phyloP scores from a whole-genome alignment of 2,888 invertebrate species.

The Crocallis elinguaria region DNA sequence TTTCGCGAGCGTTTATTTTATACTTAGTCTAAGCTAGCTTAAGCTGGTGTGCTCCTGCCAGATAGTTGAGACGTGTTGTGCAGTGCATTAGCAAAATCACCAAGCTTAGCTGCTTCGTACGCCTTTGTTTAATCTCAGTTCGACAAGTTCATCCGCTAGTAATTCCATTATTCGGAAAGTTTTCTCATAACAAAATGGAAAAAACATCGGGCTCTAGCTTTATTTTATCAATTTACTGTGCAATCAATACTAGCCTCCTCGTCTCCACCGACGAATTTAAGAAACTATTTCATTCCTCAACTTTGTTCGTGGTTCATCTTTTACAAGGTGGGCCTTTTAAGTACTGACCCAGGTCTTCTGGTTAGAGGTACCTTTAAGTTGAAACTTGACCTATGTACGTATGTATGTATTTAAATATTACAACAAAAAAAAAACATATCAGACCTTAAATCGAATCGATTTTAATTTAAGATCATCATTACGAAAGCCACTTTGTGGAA shows the following conservation, averaged over 20 bases:
- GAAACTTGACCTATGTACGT: too few relatives aligned
- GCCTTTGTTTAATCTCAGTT: conserved; percentile 26
- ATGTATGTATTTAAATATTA: too few relatives aligned
- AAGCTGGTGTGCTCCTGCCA: conserved; percentile 29
- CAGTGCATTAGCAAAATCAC: conserved; percentile 31
- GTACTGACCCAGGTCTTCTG: too few relatives aligned
- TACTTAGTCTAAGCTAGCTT: conserved; percentile 34
- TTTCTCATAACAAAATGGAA: not conserved
- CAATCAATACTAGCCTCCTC: too few relatives aligned
- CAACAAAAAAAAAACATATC: too few relatives aligned
- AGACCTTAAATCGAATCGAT: not conserved
- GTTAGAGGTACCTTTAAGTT: too few relatives aligned
- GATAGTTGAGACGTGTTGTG: conserved; percentile 35
- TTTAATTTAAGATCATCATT: not conserved
- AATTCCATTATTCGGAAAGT: conserved; percentile 10
- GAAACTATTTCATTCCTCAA: too few relatives aligned
- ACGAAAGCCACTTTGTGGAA: not conserved
- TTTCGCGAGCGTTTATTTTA: conserved; percentile 41
- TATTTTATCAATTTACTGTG: too few relatives aligned
- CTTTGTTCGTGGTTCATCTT: too few relatives aligned
- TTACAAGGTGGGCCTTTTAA: too few relatives aligned
- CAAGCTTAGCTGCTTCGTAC: conserved; percentile 19
- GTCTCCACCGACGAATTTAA: too few relatives aligned
- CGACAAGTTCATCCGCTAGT: conserved; percentile 17
- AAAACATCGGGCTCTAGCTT: too few relatives aligned